Evolutionary conservation across 1,140 invertebrate genomes (phyloP).

Genomic region (Battus philenor): DNA sequence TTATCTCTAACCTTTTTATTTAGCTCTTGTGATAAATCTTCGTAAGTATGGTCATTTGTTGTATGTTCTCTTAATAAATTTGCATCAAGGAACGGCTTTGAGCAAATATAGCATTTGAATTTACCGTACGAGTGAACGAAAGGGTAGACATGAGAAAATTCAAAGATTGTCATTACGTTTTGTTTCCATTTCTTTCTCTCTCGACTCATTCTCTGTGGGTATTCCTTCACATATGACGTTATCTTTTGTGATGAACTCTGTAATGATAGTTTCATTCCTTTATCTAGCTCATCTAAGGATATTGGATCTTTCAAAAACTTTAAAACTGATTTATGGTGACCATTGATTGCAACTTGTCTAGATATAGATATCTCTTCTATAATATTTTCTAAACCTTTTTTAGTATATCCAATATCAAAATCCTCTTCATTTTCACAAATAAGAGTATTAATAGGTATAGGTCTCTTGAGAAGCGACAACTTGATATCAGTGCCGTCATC

Average conservation of each 20-base stretch:
- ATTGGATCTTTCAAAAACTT: constrained; percentile 36
- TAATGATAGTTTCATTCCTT: constrained; percentile 16
- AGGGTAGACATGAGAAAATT: constrained; percentile 49
- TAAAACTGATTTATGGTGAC: neutral
- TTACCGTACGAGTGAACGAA: constrained; percentile 46
- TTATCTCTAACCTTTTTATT: constrained; percentile 39
- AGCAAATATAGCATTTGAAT: constrained; percentile 55
- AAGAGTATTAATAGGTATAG: constrained; percentile 35
- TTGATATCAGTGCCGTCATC: constrained; percentile 40
- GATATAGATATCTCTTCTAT: constrained; percentile 17
- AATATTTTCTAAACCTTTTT: neutral
- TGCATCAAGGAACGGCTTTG: constrained; percentile 34
- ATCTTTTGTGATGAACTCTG: too few relatives aligned
- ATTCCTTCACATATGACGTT: too few relatives aligned
- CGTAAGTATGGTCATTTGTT: constrained; percentile 26
- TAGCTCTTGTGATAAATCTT: constrained; percentile 36
- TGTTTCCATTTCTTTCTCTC: constrained; percentile 45
- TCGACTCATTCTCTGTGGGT: too few relatives aligned
- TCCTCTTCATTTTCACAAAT: constrained; percentile 29
- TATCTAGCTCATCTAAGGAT: constrained; percentile 23
- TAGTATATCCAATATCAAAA: neutral
- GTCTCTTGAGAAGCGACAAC: constrained; percentile 38
- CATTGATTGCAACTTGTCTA: neutral
- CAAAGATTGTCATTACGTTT: constrained; percentile 47
- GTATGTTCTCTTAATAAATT: constrained; percentile 35